These are phyloP conservation scores for Phyllostomus hastatus DNA, from an alignment of 2,113 vertebrate species.

Conservation along the genomic window DNA sequence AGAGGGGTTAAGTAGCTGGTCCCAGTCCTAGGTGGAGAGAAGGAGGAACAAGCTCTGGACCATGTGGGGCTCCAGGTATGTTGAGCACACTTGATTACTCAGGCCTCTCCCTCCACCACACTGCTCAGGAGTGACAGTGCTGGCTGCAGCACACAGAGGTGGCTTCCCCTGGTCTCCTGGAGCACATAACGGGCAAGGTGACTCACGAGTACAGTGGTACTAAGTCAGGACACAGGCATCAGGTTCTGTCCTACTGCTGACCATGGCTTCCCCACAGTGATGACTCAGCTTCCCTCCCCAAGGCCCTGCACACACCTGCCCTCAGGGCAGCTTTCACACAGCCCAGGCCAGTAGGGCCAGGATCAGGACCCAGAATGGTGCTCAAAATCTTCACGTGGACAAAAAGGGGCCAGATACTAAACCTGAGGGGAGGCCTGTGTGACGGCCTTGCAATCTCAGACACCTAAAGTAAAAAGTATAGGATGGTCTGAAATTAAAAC, in stretches of 20 bases:
- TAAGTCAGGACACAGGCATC: not conserved
- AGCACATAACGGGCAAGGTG: not conserved
- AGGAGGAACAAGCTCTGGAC: not conserved
- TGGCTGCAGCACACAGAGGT: not conserved
- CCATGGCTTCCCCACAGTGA: not conserved
- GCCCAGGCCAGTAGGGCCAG: not conserved
- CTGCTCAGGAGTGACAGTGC: not conserved
- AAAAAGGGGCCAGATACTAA: too few relatives aligned
- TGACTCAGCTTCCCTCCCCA: not conserved
- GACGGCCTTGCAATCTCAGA: too few relatives aligned
- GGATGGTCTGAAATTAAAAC: too few relatives aligned
- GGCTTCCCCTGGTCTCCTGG: not conserved
- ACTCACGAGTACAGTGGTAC: not conserved
- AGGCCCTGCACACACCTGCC: not conserved
- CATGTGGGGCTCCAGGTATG: rapidly evolving
- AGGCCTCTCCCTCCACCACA: not conserved
- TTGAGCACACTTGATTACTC: rapidly evolving
- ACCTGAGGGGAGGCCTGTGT: too few relatives aligned
- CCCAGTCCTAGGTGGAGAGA: too few relatives aligned
- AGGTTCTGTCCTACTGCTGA: not conserved
- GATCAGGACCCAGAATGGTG: not conserved
- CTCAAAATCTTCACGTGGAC: not conserved
- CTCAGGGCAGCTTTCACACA: not conserved
- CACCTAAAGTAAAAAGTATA: too few relatives aligned
- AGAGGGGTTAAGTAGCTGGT: not conserved